These are phyloP conservation scores for Buphagus erythrorhynchus DNA, from an alignment of 2,797 vertebrate species.

Conservation along the genomic window DNA sequence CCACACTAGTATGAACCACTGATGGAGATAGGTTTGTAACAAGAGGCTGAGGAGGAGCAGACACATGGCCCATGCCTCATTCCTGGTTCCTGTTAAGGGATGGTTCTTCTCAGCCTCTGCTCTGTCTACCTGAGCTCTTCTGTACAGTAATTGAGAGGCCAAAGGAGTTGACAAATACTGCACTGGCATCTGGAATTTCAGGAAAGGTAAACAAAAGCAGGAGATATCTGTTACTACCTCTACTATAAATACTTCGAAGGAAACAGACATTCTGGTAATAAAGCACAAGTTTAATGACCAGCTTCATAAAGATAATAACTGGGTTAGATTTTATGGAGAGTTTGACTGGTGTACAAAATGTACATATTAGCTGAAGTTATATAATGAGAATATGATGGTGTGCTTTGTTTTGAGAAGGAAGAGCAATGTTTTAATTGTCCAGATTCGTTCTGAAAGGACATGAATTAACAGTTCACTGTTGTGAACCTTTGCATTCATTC, in stretches of 20 bases:
- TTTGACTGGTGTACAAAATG: background rate
- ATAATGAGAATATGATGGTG: background rate
- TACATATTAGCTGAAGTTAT: background rate
- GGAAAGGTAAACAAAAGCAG: background rate
- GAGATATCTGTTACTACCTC: background rate
- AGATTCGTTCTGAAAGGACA: background rate
- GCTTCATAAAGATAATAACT: background rate
- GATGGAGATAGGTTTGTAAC: background rate
- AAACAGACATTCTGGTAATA: background rate
- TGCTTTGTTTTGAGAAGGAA: background rate
- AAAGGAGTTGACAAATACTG: background rate
- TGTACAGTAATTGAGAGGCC: background rate
- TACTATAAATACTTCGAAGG: background rate
- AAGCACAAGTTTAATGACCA: background rate
- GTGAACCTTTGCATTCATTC: background rate
- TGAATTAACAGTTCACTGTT: background rate
- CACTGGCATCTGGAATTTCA: background rate
- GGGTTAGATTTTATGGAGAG: background rate
- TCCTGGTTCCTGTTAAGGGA: background rate
- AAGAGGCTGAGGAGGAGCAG: background rate
- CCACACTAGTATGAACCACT: background rate
- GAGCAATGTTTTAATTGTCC: background rate
- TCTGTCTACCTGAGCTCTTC: background rate
- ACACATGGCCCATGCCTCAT: background rate
- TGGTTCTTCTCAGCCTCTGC: background rate